phyloP scores from a whole-genome alignment of 2,113 vertebrate species.

The Sprattus sprattus region DNA sequence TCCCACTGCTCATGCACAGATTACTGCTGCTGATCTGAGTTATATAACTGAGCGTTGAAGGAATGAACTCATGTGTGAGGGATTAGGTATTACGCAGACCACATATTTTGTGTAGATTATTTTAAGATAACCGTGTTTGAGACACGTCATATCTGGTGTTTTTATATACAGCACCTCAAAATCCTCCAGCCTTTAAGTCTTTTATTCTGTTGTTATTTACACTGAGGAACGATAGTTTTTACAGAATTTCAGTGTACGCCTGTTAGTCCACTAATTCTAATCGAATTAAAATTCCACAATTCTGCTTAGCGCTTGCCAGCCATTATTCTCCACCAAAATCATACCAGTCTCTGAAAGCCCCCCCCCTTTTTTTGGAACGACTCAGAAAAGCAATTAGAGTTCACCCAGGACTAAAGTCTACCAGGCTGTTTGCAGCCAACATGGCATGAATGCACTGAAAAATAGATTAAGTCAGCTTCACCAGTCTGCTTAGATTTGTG shows the following conservation, averaged over 20 bases:
- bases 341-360: conserved; percentile 18
- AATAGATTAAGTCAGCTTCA: neutral
- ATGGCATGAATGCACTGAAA: neutral
- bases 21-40: neutral
- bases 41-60: neutral
- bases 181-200: neutral
- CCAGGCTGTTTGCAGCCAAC: neutral
- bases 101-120: conserved; percentile 2
- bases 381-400: conserved; percentile 19
- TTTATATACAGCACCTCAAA: neutral
- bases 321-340: neutral
- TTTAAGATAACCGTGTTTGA: neutral
- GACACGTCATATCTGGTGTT: neutral
- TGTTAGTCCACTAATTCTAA: conserved; percentile 48
- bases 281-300: conserved; percentile 46
- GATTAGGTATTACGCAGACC: neutral
- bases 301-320: neutral
- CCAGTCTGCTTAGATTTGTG: neutral
- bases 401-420: neutral
- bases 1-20: neutral
- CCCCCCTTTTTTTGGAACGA: neutral
- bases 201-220: neutral
- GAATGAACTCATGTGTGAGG: neutral
- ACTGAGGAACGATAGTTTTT: neutral
- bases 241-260: neutral